A percentile compares a stretch with the other conserved stretches of the same genome.
These are phyloP conservation scores for Zeugodacus cucurbitae DNA, from an alignment of 1,140 invertebrate genomes.

Conservation along the genomic window DNA sequence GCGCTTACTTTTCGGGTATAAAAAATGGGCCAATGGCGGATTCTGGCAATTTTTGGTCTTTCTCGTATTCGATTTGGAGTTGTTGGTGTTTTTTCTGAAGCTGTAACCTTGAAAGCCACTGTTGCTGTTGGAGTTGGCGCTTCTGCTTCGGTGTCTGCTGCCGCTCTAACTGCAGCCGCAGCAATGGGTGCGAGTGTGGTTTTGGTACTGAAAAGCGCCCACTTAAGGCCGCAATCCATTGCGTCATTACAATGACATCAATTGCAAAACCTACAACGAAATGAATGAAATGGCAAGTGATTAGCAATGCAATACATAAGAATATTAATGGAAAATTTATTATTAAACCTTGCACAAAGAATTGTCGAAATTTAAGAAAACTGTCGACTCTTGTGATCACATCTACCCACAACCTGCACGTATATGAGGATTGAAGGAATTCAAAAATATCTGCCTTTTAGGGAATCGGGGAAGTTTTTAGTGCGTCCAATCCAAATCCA, in stretches of 20 bases:
- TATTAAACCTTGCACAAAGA: too few species aligned
- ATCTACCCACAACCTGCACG: too few species aligned
- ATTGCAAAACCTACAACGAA: neutral
- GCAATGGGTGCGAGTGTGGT: neutral
- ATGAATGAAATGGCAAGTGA: neutral
- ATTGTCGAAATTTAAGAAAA: too few species aligned
- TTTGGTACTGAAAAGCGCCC: conserved; percentile 42
- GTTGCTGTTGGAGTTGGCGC: conserved; percentile 8
- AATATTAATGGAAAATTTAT: too few species aligned
- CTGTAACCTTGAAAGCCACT: neutral
- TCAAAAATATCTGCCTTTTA: too few species aligned
- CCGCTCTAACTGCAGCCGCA: neutral
- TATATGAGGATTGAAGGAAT: too few species aligned
- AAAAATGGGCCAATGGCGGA: neutral
- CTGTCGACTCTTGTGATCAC: too few species aligned
- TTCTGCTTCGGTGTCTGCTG: conserved; percentile 2
- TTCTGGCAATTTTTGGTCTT: neutral
- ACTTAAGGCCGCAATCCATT: conserved; percentile 45
- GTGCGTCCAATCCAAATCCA: too few species aligned
- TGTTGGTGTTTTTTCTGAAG: neutral
- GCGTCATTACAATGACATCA: conserved; percentile 43
- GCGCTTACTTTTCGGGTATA: neutral
- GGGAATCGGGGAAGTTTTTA: too few species aligned
- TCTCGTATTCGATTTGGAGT: conserved; percentile 26
- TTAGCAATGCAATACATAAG: neutral